Evolutionary conservation across 2,113 vertebrate species (phyloP), one percentile per base, ranked within the genome.

Genomic region (Zingel zingel): DNA sequence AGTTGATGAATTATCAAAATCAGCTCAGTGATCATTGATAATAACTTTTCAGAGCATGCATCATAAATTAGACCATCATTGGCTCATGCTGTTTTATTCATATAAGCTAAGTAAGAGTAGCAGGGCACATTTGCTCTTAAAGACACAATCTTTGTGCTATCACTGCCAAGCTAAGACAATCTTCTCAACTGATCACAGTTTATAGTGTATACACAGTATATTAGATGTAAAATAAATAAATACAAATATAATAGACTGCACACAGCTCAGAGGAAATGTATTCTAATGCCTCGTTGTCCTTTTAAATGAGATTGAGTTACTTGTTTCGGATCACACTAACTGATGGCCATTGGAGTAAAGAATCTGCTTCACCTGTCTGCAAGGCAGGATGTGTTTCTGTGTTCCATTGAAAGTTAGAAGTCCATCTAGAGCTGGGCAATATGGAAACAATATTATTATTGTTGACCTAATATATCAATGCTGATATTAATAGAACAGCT

Each of bases 21-120:
- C 83, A 87, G 72, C 74, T 85, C 81, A 59, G 74, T 91, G 86
- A 94, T 92, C 87, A 85, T 82, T 91, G 89, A 87, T 92, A 84
- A 89, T 87, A 27, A 81, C 81, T 83, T 88, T 73, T 76, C 53
- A 82, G 82, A 86, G 68, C 58, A 58, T 79, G 74, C 47, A 57
- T 78, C 89, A 84, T 84, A 82, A 88, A 86, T 85, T 76, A 88
- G 54, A 65, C 43, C 65, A 43, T 86, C 79, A 73, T 66, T 76
- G 84, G 57, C 72, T 77, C 69, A 84, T 65, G 80, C 79, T 86
- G 86, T 54, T 84, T 77, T 67, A 79, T 74, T 88, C 70, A 71
- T 80, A 77, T 70, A 74, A 47, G 77, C 61, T 80, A 74, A 85
- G 73, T 61, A 61, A 80, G 65, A 83, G 77, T 14, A 74, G 57